These are phyloP conservation scores for Nasonovia ribisnigri DNA, from an alignment of 2,888 invertebrate species.

Conservation along the genomic window DNA sequence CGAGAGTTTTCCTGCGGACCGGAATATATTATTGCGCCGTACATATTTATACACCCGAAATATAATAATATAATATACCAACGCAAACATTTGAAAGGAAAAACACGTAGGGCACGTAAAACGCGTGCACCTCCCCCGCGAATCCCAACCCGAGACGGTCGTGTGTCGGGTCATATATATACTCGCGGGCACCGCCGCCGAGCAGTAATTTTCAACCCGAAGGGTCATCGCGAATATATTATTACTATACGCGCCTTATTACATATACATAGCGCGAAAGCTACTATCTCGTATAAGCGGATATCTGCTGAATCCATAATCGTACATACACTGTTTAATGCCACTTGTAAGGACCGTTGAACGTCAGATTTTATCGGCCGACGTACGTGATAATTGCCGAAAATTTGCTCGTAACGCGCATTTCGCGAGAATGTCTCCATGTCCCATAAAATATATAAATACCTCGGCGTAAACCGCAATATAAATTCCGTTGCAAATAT, in stretches of 20 bases:
- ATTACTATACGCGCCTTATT: not conserved
- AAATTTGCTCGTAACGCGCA: not conserved
- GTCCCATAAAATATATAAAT: slow-evolving; percentile 2
- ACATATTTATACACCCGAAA: not conserved
- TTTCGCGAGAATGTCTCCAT: not conserved
- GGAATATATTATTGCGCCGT: not conserved
- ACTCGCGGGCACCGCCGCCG: not conserved
- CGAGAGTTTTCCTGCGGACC: slow-evolving; percentile 4
- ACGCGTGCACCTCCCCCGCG: not conserved
- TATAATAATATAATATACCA: not conserved
- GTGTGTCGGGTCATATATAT: not conserved
- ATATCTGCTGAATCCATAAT: not conserved
- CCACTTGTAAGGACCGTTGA: not conserved
- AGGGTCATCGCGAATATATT: slow-evolving; percentile 29
- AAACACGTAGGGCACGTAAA: slow-evolving; percentile 54
- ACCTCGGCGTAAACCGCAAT: not conserved
- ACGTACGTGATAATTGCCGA: slow-evolving; percentile 47
- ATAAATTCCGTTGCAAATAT: not conserved
- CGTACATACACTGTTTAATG: not conserved
- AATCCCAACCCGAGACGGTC: not conserved
- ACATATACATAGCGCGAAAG: not conserved
- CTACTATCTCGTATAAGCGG: not conserved
- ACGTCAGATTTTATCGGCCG: slow-evolving; percentile 36
- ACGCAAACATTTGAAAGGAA: slow-evolving; percentile 23
- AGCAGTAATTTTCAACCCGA: slow-evolving; percentile 4